These are phyloP conservation scores for Parazoanthus darwini DNA, from an alignment of 92 coral and sea anemone genomes.

Conservation along the genomic window DNA sequence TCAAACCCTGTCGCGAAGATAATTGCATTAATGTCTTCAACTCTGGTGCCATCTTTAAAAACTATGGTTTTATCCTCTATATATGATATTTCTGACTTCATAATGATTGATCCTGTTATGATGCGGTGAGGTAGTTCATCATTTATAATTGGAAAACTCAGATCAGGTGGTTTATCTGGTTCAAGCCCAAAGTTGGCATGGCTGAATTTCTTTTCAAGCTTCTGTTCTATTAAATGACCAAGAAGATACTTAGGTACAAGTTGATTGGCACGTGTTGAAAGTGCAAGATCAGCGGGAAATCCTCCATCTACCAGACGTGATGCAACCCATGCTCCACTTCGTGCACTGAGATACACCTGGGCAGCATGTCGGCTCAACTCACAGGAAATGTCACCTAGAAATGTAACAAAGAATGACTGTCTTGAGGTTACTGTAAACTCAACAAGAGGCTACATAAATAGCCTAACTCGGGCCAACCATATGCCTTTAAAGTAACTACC, in stretches of 20 bases:
- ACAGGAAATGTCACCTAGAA: constrained; percentile 84
- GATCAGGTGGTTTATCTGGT: constrained; percentile 27
- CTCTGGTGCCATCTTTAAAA: constrained; percentile 70
- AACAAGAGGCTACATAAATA: too few species aligned
- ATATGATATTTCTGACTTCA: constrained; percentile 61
- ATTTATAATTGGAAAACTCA: constrained; percentile 49
- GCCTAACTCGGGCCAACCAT: too few species aligned
- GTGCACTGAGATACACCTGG: constrained; percentile 84
- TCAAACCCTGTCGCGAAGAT: constrained; percentile 84
- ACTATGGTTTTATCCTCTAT: constrained; percentile 55
- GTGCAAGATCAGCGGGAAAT: constrained; percentile 55
- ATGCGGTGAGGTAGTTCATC: constrained; percentile 90
- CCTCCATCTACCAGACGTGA: constrained; percentile 73
- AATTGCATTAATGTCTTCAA: constrained; percentile 76
- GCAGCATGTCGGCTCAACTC: constrained; percentile 85
- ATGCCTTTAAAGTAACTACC: too few species aligned
- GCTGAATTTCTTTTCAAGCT: constrained; percentile 41
- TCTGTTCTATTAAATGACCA: constrained; percentile 13
- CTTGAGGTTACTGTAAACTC: too few species aligned
- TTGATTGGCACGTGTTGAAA: constrained; percentile 33
- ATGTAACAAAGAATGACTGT: background rate
- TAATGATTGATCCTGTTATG: constrained; percentile 71
- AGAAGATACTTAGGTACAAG: constrained; percentile 49
- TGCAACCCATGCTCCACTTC: constrained; percentile 69
- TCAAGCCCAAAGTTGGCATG: constrained; percentile 76